Conservation (phyloP, 2,888 invertebrate genomes). For the Dolichomitus sp. region DNA sequence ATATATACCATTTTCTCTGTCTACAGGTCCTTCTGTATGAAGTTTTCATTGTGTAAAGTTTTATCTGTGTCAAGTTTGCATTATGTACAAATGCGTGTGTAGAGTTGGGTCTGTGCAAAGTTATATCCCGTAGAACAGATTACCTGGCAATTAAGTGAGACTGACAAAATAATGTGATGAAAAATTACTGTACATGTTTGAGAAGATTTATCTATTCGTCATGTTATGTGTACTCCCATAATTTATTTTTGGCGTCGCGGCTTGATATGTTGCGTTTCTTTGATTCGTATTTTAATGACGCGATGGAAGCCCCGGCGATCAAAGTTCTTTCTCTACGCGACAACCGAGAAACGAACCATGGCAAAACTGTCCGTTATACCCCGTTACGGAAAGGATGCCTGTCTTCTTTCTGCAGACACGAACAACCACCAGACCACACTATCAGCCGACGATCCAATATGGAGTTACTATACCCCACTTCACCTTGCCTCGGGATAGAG, state of each 20-base stretch:
- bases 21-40: too few species aligned
- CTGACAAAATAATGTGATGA: too few species aligned
- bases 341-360: neutral
- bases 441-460: neutral
- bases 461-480: neutral
- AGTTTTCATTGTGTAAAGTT: too few species aligned
- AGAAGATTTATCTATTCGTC: neutral
- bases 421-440: neutral
- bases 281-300: constrained; percentile 59
- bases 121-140: too few species aligned
- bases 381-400: constrained; percentile 3
- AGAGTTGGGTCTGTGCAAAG: too few species aligned
- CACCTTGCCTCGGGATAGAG: neutral
- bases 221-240: constrained; percentile 27
- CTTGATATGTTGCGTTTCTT: constrained; percentile 29
- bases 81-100: too few species aligned
- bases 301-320: constrained; percentile 28
- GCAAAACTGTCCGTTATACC: neutral
- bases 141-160: too few species aligned
- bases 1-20: too few species aligned
- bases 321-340: constrained; percentile 13
- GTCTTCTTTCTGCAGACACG: constrained; percentile 3
- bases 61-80: too few species aligned
- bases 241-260: constrained; percentile 35
- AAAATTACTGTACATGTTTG: too few species aligned